A percentile compares a stretch with the other conserved stretches of the same genome.
These are phyloP conservation scores for Petromus typicus DNA, from an alignment of 2,113 vertebrate species.

Conservation along the genomic window DNA sequence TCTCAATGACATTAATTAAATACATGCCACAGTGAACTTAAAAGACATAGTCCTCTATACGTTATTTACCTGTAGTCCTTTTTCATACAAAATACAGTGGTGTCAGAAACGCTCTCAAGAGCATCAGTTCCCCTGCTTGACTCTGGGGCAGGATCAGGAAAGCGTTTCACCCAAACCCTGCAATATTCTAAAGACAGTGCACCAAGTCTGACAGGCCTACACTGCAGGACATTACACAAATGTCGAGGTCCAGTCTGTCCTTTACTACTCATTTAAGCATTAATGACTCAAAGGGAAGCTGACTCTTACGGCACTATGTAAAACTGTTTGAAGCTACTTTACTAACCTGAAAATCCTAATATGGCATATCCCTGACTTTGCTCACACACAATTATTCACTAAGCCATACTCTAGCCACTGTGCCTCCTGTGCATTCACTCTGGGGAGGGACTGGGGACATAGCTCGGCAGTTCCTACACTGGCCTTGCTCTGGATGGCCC, in stretches of 20 bases:
- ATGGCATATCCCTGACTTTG: neutral
- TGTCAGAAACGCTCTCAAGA: neutral
- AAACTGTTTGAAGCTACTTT: neutral
- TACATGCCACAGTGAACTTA: neutral
- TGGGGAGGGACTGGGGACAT: no score
- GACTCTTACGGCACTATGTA: neutral
- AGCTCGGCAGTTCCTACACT: no score
- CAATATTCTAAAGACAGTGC: neutral
- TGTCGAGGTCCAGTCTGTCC: slow-evolving; percentile 8
- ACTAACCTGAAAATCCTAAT: neutral
- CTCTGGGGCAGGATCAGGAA: neutral
- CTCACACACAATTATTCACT: neutral
- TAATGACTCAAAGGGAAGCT: neutral
- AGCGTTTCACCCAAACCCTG: neutral
- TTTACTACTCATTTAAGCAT: neutral
- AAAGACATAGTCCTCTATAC: neutral
- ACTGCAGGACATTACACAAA: neutral
- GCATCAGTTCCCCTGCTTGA: neutral
- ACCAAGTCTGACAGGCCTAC: neutral
- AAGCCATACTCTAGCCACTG: neutral
- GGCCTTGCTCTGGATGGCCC: neutral
- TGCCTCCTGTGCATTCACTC: neutral
- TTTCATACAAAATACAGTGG: neutral
- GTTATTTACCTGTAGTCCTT: neutral
- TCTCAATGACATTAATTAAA: neutral